These are phyloP conservation scores for Myotis planiceps DNA, from an alignment of 2,797 vertebrate genomes.

Conservation along the genomic window DNA sequence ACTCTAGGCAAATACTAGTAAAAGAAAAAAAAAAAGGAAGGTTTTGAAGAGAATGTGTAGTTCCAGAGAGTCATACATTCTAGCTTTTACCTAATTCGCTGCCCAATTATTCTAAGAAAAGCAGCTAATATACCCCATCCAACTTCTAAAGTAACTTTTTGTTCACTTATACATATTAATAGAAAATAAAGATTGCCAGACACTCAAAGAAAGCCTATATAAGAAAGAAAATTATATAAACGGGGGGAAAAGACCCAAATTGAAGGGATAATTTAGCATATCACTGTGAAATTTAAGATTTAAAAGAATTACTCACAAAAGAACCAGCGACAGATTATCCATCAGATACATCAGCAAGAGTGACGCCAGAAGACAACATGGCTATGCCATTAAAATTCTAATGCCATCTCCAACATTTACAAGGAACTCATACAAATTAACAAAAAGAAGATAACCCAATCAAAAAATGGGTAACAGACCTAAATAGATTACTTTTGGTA, in stretches of 20 bases:
- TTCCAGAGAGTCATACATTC: neutral
- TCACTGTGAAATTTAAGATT: constrained; percentile 17
- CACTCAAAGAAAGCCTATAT: neutral
- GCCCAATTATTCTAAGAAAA: constrained; percentile 11
- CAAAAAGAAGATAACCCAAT: too few species aligned
- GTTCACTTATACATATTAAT: neutral
- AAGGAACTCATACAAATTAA: too few species aligned
- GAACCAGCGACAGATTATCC: neutral
- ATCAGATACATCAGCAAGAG: neutral
- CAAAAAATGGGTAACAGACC: too few species aligned
- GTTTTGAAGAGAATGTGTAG: neutral
- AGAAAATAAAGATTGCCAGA: constrained; percentile 25
- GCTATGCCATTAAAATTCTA: neutral
- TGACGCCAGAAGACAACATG: neutral
- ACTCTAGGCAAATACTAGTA: neutral
- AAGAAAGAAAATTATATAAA: constrained; percentile 17
- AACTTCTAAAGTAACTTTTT: neutral
- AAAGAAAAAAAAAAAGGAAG: neutral
- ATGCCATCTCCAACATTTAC: neutral
- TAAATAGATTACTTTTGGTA: too few species aligned
- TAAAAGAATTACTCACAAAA: neutral
- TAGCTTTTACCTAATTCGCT: constrained; percentile 16
- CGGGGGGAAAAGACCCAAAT: neutral
- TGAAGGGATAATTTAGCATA: neutral
- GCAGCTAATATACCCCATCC: neutral